Evolutionary conservation across 2,888 invertebrate species (phyloP), one percentile per base, ranked within the genome.

Genomic region (Napeogenes inachia): DNA sequence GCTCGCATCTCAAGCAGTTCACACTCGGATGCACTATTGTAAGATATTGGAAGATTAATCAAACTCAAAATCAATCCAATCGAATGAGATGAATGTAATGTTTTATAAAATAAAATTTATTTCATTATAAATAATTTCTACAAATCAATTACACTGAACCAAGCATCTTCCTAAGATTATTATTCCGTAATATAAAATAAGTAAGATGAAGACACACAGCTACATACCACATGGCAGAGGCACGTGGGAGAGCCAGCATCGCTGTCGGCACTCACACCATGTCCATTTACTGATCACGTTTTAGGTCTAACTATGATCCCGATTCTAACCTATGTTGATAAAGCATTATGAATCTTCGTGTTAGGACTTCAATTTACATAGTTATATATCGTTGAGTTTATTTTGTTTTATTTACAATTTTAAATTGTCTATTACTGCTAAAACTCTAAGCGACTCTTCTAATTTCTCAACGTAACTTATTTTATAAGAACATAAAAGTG

Each of bases 1-100:
- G 63, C 62, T 59, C 58, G 57, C 62, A 58, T 63, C 63, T 66
- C 68, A 69, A 66, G 66, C 60, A 71, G 71, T 74, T 74, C 73
- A 73, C 74, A 74, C 74, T 72, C 59, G 71, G 60, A 12, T n/a
- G 68, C 65, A 4, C 1, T 13, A 35, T 21, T 62, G 72, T 73
- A 71, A 30, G 30, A 30, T 30, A 50, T 6, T 50, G 50, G 21
- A 30, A 50, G 5, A 42, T 10, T 10, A 42, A 42, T 10, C 8
- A 42, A 42, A 42, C 42, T 42, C 3, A 42, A 42, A 42, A 38
- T 38, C 8, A 6, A 38, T 21, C 42, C 42, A 0, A 10, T 42
- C 10, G 42, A 10, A 2, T 3, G 10, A 0, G 42, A 0, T 42
- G 10, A 42, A 3, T 42, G 0, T 42, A 42, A 10, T 12, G 10